Conservation (phyloP, 2,797 vertebrate species). For the Molossus alvarezi region DNA sequence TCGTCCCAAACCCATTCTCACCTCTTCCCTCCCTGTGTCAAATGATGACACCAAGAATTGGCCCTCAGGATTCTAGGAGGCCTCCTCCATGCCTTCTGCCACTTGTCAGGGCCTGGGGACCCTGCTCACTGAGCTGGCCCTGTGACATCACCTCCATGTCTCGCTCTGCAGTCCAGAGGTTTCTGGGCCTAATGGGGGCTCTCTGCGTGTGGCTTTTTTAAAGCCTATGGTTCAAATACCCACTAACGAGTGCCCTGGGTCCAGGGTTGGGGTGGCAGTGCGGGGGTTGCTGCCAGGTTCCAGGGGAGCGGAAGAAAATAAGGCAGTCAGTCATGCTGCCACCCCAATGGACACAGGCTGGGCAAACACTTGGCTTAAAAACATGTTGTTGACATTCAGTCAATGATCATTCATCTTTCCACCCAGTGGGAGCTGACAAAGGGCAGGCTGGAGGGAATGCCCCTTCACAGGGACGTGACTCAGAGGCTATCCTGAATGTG, state of each 20-base stretch:
- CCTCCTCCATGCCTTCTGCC: not conserved
- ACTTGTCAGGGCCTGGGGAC: not conserved
- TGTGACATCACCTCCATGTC: not conserved
- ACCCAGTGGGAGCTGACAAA: not conserved
- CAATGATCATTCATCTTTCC: not conserved
- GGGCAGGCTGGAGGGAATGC: not conserved
- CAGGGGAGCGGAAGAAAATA: not conserved
- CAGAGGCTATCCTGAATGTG: not conserved
- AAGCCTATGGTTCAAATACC: not conserved
- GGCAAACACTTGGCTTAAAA: constrained; percentile 47
- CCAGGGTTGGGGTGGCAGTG: not conserved
- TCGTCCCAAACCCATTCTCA: not conserved
- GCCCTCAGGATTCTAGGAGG: not conserved
- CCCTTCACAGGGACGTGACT: not conserved
- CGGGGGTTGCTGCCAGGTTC: not conserved
- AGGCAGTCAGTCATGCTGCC: not conserved
- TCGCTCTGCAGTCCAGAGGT: not conserved
- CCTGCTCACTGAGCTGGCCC: not conserved
- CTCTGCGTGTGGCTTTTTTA: not conserved
- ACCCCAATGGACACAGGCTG: constrained; percentile 31
- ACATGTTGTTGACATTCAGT: not conserved
- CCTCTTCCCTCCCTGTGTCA: not conserved
- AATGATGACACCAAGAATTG: not conserved
- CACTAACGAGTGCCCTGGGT: not conserved
- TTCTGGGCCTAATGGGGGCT: not conserved